Percentiles rank a stretch among this genome's conserved stretches.
Conservation (phyloP, 2,888 invertebrate genomes). For the Drosophila recens region DNA sequence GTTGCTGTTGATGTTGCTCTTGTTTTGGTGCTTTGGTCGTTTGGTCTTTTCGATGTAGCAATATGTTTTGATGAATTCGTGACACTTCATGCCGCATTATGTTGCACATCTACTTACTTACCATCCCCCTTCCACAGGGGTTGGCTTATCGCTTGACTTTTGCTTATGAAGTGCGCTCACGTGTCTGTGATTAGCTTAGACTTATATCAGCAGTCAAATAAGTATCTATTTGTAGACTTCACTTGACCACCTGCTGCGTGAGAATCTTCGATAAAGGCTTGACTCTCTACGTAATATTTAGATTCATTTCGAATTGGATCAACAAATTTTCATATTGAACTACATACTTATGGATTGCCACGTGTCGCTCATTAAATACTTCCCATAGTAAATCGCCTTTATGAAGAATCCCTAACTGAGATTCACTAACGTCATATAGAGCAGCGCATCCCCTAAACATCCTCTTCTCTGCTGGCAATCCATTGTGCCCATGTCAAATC, state of each 20-base stretch:
- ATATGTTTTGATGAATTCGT: constrained; percentile 82
- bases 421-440: constrained; percentile 27
- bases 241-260: constrained; percentile 67
- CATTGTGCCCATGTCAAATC: constrained; percentile 58
- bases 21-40: constrained; percentile 50
- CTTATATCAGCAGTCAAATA: constrained; percentile 28
- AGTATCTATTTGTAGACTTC: constrained; percentile 17
- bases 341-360: constrained; percentile 14
- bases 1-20: constrained; percentile 40
- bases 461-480: neutral
- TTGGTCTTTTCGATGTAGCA: constrained; percentile 44
- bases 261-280: constrained; percentile 27
- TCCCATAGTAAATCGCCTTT: constrained; percentile 44
- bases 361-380: constrained; percentile 44
- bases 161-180: constrained; percentile 74
- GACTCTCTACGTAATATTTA: constrained; percentile 6
- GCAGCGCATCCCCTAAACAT: constrained; percentile 24
- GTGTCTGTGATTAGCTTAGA: constrained; percentile 77
- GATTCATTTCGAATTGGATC: constrained; percentile 6
- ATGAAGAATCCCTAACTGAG: constrained; percentile 19
- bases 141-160: constrained; percentile 35
- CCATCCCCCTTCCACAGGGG: constrained; percentile 23
- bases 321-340: neutral
- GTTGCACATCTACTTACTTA: constrained; percentile 23
- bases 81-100: constrained; percentile 83